Evolutionary conservation across 2,797 vertebrate genomes (phyloP), one percentile per base, ranked within the genome.

Genomic region (Xyrichtys novacula): DNA sequence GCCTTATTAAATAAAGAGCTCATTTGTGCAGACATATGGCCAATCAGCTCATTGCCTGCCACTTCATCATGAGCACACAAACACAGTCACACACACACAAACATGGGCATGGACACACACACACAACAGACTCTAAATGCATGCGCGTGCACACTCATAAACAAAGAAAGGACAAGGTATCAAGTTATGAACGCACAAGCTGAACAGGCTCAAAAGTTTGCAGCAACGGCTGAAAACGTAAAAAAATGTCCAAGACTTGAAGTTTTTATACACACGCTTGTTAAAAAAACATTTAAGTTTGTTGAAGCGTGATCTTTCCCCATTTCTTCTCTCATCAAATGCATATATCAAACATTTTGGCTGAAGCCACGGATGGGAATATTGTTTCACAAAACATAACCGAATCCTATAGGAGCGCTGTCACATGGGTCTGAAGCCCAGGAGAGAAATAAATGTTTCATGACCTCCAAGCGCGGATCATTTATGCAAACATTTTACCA

Each of bases 1-100:
- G 83, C 85, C 85, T 92, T 89, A 92, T 93, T 88, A 88, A 91
- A 93, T 91, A 92, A 91, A 86, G 84, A 88, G 81, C 86, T 87
- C 75, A 83, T 87, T 88, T 86, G 80, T 80, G 67, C 74, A 83
- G 85, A 91, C 90, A 91, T 93, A 90, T 88, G 88, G 88, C 81
- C 78, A 81, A 89, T 90, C 85, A 82, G 67, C 74, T 76, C 82
- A 71, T 75, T 79, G 77, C 84, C 74, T 86, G 69, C 74, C 74
- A 85, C 78, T 85, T 67, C 55, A 76, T 87, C 80, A 80, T 62
- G 25, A 28, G 44, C 50, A 36, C 49, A 42, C 59, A 3, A 47
- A 19, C 52, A 29, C 26, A 34, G 15, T 5, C 29, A 32, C 31
- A 50, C 31, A 26, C 23, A 52, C 22, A 26, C 28, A 50, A 38